Base-by-base conservation (phyloP, 1,140 invertebrate genomes). In the Caerostris darwini region DNA sequence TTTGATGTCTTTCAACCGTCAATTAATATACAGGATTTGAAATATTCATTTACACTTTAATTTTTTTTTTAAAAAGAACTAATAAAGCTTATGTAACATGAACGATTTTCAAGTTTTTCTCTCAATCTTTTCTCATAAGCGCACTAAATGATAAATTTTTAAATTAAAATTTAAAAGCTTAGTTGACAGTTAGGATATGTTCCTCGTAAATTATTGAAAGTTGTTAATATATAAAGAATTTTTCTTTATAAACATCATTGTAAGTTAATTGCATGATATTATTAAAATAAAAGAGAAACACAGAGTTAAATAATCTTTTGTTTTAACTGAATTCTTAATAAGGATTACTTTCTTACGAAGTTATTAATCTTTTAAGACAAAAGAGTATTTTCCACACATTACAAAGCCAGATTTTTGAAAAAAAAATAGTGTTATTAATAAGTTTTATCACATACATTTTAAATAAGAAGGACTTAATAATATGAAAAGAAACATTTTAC, bases 181-280 rank as follows among this genome's bases (percentile, higher is more conserved):
- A 77, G 71, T 77, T 77, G 71, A 53, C 71, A 77, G 53, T 77
- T 50, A 77, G 34, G 71, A 77, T 10, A 14, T 77, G 71, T 77
- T 50, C 71, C 53, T 77, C 12, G 61, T 17, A 50, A 53, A 53
- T 53, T 50, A 50, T 69, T 77, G 3, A 50, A 77, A 77, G 50
- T 10, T 77, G 34, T 50, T 14, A 34, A 77, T 5, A 34, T 50
- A 34, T 77, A 34, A 77, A 77, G 71, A 50, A 77, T 50, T 19
- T 77, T 77, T 77, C 71, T 53, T 77, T 53, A 50, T 50, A 77
- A 53, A 50, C 71, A 77, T 12, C 34, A 50, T 77, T 5, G 71
- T 53, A 77, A 50, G 7, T 77, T 77, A 8, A 77, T 50, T 77
- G 71, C 50, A 50, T 50, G 8, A 7, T 77, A 10, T 77, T 77